A percentile compares a stretch with the other conserved stretches of the same genome.
phyloP scores from a whole-genome alignment of 1,140 invertebrate species.

The Euwallacea similis region DNA sequence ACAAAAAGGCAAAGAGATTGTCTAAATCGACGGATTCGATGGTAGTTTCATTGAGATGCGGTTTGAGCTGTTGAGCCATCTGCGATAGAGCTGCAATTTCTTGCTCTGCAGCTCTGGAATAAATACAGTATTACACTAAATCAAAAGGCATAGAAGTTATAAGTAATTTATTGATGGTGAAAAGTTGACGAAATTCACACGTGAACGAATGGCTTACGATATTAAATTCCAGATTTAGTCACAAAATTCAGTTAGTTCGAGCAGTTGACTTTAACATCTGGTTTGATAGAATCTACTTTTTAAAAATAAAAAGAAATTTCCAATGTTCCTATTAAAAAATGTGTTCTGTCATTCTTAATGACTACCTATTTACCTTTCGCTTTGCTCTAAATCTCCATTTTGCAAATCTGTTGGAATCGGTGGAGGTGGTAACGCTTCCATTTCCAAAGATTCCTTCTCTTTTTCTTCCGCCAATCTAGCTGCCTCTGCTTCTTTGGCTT shows the following conservation, averaged over 20 bases:
- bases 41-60: constrained; percentile 59
- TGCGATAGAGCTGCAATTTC: constrained; percentile 75
- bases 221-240: no score
- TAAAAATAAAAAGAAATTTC: background rate
- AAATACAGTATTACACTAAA: constrained; percentile 17
- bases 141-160: no score
- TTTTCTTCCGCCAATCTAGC: constrained; percentile 27
- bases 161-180: no score
- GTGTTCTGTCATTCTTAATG: constrained; percentile 6
- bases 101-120: constrained; percentile 69
- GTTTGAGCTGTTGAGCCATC: constrained; percentile 76
- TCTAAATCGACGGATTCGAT: constrained; percentile 81
- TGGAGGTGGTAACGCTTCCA: constrained; percentile 37
- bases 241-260: no score
- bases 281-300: background rate
- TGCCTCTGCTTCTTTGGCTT: constrained; percentile 53
- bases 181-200: no score
- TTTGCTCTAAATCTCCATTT: constrained; percentile 54
- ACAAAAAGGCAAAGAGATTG: constrained; percentile 90
- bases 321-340: no score
- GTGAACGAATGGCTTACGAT: no score
- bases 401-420: constrained; percentile 28
- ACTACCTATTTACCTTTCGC: constrained; percentile 54
- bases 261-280: no score
- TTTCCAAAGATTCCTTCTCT: constrained; percentile 47